Percentiles rank a stretch among this genome's conserved stretches.
phyloP scores from a whole-genome alignment of 2,113 vertebrate genomes.

The Spea bombifrons region DNA sequence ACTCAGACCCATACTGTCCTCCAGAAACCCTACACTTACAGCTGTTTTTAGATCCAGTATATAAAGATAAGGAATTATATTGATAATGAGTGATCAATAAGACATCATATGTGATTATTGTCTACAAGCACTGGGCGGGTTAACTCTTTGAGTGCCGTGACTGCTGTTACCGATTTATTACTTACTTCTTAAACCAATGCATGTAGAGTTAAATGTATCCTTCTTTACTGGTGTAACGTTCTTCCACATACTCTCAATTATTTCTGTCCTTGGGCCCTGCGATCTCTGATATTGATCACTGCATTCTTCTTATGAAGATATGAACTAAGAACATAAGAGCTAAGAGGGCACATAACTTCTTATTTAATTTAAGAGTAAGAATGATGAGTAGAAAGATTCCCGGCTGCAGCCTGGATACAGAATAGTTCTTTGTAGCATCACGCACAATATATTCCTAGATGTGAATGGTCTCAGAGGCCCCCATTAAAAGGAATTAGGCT shows the following conservation, averaged over 20 bases:
- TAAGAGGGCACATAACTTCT: conserved; percentile 39
- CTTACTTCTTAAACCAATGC: not conserved
- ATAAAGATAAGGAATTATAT: too few relatives aligned
- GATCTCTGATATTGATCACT: conserved; percentile 16
- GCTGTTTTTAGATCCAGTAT: too few relatives aligned
- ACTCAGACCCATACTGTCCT: too few relatives aligned
- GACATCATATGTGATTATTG: not conserved
- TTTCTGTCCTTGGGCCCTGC: conserved; percentile 28
- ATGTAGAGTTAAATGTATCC: not conserved
- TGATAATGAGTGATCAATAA: not conserved
- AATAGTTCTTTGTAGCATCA: conserved; percentile 34
- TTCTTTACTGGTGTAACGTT: not conserved
- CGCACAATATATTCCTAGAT: conserved; percentile 37
- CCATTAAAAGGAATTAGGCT: conserved; percentile 55
- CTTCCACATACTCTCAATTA: not conserved
- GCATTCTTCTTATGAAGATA: conserved; percentile 42
- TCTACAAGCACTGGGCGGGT: not conserved
- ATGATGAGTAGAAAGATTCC: not conserved
- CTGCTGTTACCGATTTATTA: not conserved
- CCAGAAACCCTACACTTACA: too few relatives aligned
- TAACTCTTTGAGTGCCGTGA: not conserved
- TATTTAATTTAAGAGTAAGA: conserved; percentile 45
- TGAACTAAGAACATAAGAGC: conserved; percentile 48
- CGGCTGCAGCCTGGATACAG: conserved; percentile 44
- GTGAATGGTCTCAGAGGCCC: conserved; percentile 51